phyloP scores from a whole-genome alignment of 2,113 vertebrate species.

The Castor canadensis region DNA sequence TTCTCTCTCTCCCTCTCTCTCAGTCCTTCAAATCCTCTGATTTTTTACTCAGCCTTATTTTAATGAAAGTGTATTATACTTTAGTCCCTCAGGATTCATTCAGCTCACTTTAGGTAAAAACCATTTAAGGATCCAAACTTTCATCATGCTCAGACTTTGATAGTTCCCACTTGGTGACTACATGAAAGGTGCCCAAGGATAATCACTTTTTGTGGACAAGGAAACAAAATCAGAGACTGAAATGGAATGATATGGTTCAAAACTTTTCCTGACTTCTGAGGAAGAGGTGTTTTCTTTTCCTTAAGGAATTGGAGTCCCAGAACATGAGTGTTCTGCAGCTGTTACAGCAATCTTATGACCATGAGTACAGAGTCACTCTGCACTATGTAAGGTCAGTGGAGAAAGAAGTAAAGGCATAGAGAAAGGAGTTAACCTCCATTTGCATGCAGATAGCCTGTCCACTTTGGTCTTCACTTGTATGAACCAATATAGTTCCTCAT shows the following conservation, averaged over 20 bases:
- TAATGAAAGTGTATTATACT: background rate
- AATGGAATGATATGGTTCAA: background rate
- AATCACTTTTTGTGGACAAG: no score
- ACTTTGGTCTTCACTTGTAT: background rate
- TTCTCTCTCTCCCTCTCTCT: background rate
- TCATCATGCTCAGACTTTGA: background rate
- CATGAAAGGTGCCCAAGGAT: background rate
- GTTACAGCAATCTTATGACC: background rate
- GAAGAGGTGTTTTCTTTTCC: background rate
- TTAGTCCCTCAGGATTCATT: background rate
- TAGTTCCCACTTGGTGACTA: background rate
- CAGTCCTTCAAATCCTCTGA: background rate
- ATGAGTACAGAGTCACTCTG: background rate
- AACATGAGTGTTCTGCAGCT: background rate
- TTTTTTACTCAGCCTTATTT: background rate
- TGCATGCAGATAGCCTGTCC: background rate
- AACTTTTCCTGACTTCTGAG: background rate
- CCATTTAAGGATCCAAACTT: background rate
- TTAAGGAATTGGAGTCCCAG: background rate
- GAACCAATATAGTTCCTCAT: background rate
- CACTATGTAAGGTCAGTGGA: background rate
- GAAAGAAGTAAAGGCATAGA: background rate
- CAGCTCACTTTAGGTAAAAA: background rate
- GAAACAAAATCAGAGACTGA: background rate
- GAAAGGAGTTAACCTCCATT: background rate